These are phyloP conservation scores for Diceros bicornis DNA, from an alignment of 2,797 vertebrate genomes.

Conservation along the genomic window DNA sequence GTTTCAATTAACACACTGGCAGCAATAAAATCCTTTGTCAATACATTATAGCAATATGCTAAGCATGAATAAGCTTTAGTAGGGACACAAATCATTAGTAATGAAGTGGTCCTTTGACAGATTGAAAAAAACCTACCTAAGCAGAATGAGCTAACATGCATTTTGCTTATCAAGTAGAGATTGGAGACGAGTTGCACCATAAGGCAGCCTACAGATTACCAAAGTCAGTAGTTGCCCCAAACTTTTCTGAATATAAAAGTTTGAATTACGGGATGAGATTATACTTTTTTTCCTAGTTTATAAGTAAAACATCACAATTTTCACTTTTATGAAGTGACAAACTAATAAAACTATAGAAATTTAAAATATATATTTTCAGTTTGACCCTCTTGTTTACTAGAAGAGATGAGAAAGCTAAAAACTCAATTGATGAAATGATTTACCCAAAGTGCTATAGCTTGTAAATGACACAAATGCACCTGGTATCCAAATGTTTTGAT, in stretches of 20 bases:
- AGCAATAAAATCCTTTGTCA: constrained; percentile 80
- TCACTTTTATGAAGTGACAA: not conserved
- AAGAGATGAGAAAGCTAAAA: not conserved
- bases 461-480: not conserved
- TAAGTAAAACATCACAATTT: not conserved
- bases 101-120: constrained; percentile 79
- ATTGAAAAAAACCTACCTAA: constrained; percentile 30
- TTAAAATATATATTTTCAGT: not conserved
- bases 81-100: constrained; percentile 80
- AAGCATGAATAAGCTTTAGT: constrained; percentile 80
- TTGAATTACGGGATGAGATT: not conserved
- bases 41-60: constrained; percentile 80
- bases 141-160: constrained; percentile 7
- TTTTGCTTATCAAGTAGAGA: constrained; percentile 53
- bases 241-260: not conserved
- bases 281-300: not conserved
- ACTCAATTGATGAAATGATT: not conserved
- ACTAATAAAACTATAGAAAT: not conserved
- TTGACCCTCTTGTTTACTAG: not conserved
- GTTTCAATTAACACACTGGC: constrained; percentile 81
- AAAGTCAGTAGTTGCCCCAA: not conserved
- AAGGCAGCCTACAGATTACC: not conserved
- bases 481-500: not conserved
- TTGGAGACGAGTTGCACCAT: not conserved
- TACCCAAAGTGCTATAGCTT: not conserved